A percentile compares a stretch with the other conserved stretches of the same genome.
These are phyloP conservation scores for Camponotus fellah DNA, from an alignment of 2,888 invertebrate genomes.

Conservation along the genomic window DNA sequence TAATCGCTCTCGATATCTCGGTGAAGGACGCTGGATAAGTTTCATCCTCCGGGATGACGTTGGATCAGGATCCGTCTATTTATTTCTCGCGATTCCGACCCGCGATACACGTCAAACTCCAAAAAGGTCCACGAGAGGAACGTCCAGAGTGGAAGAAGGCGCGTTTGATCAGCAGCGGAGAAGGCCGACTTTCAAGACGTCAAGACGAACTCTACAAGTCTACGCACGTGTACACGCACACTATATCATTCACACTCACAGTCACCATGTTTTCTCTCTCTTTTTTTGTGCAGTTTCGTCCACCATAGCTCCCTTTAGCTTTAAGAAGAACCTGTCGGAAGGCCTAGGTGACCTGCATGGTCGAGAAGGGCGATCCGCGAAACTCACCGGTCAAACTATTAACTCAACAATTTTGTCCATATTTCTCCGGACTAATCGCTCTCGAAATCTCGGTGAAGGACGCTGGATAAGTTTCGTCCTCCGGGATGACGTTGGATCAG, in stretches of 20 bases:
- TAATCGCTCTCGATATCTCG: not conserved
- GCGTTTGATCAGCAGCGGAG: constrained; percentile 11
- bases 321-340: constrained; percentile 89
- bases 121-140: not conserved
- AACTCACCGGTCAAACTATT: constrained; percentile 18
- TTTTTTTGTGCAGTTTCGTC: constrained; percentile 91
- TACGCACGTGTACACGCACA: constrained; percentile 25
- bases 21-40: constrained; percentile 25
- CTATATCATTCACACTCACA: constrained; percentile 32
- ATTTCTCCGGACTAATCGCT: not conserved
- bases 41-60: not conserved
- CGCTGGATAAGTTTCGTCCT: constrained; percentile 21
- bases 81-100: not conserved
- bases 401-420: not conserved
- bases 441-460: not conserved
- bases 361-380: constrained; percentile 95
- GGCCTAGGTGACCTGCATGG: constrained; percentile 96
- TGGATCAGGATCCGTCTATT: not conserved
- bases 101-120: not conserved
- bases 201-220: not conserved
- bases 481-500: not conserved
- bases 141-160: constrained; percentile 1
- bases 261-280: constrained; percentile 61
- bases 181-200: not conserved
- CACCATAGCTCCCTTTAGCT: constrained; percentile 95